Base-by-base conservation (phyloP, 92 coral and sea anemone species). In the Zoanthus solanderi region DNA sequence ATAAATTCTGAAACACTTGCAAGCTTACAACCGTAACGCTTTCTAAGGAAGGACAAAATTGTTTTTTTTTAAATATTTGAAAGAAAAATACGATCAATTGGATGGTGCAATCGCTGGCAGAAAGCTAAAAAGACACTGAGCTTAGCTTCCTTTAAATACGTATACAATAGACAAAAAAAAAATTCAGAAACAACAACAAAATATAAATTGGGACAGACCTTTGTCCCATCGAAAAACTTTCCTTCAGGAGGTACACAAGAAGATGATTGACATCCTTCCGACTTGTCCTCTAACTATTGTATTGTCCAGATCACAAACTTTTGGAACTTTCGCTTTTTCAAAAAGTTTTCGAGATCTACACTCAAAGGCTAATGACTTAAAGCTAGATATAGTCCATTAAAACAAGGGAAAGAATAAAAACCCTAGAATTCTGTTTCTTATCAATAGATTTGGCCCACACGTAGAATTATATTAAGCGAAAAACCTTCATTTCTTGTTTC, bases 221-320 rank as follows among this genome's bases (percentile, higher is more conserved):
- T 71, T 71, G 15, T 14, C 48, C 47, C 46, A 15, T 34, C 37
- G 48, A 23, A 71, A 34, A 71, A 4, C 16, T 71, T 34, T 32
- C 75, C 75, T 71, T 30, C 75, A 71, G 50, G 75, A 71, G 48
- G 44, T 34, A 71, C 75, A 32, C 45, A 30, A 71, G 75, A 71
- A 71, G 72, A 29, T 66, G 72, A 66, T 29, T 29, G 72, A 18
- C 5, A 18, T 15, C 45, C 75, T 71, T 71, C 45, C 75, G 75
- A 71, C 48, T 71, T 42, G 46, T 71, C 9, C 75, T 31, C n/a
- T 42, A 34, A 34, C 75, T 37, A 18, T 7, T 57, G 12, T 57
- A 66, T 66, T 66, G 72, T 17, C 72, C 69, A 63, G 69, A 23
- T 32, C 44, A 68, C 73, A 18, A 68, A 68, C 73, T 23, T 6